phyloP scores from a whole-genome alignment of 2,888 invertebrate species.

The Myopa tessellatipennis region DNA sequence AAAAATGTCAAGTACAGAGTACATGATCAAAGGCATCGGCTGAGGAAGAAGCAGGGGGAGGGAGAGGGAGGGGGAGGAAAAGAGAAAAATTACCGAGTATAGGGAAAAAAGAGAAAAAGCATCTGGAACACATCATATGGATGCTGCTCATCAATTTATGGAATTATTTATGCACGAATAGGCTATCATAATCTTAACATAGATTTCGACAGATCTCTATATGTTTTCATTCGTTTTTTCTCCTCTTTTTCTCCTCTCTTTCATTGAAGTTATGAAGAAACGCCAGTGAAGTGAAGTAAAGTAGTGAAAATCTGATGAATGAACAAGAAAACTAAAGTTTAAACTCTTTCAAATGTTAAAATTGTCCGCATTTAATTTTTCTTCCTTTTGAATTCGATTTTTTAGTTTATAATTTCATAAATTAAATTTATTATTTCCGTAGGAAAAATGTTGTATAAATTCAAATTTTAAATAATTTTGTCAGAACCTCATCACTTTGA shows the following conservation, averaged over 20 bases:
- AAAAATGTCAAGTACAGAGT: too few relatives aligned
- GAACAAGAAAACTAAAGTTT: too few relatives aligned
- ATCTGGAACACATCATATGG: slow-evolving; percentile 15
- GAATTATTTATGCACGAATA: slow-evolving; percentile 25
- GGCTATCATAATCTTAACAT: neutral
- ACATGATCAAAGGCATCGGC: too few relatives aligned
- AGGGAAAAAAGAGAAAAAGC: neutral
- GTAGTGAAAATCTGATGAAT: too few relatives aligned
- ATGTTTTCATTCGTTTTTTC: neutral
- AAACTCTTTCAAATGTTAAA: neutral
- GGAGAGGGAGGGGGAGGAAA: neutral
- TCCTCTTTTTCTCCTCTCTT: neutral
- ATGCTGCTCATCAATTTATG: slow-evolving; percentile 9
- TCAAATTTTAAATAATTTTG: too few relatives aligned
- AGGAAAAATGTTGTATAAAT: too few relatives aligned
- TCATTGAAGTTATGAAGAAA: neutral
- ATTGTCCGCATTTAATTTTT: neutral
- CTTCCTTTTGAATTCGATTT: neutral
- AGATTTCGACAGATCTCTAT: slow-evolving; percentile 8
- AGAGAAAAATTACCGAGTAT: neutral
- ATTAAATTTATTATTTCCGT: neutral
- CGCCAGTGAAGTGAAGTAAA: neutral
- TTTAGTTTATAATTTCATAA: neutral
- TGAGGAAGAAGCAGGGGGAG: neutral
- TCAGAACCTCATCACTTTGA: too few relatives aligned